A percentile compares a stretch with the other conserved stretches of the same genome.
Conservation (phyloP, 2,797 vertebrate species). For the Galagoides demidoff region DNA sequence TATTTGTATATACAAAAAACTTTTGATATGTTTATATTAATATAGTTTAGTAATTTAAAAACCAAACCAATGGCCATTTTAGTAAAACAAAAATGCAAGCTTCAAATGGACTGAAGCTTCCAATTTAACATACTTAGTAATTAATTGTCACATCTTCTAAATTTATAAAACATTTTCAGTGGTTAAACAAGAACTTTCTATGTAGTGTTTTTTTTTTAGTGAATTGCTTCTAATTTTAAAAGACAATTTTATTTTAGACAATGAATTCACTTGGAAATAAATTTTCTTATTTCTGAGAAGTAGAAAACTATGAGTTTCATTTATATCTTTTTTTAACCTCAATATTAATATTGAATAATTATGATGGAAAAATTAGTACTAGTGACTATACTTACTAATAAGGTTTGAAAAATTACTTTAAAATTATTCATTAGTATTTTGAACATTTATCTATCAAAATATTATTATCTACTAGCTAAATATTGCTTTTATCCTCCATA, state of each 20-base stretch:
- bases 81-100: slow-evolving; percentile 43
- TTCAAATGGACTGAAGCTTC: background rate
- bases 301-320: slow-evolving; percentile 11
- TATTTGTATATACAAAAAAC: background rate
- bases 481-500: slow-evolving; percentile 28
- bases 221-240: slow-evolving; percentile 59
- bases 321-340: slow-evolving; percentile 3
- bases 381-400: slow-evolving; percentile 42
- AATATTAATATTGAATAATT: slow-evolving; percentile 32
- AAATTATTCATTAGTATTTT: slow-evolving; percentile 44
- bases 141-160: slow-evolving; percentile 11
- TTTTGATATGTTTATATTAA: slow-evolving; percentile 24
- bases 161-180: slow-evolving; percentile 16
- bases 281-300: slow-evolving; percentile 49
- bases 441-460: slow-evolving; percentile 53
- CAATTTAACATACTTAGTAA: slow-evolving; percentile 29
- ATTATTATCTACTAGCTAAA: slow-evolving; percentile 12
- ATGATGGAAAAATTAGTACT: slow-evolving; percentile 48
- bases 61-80: slow-evolving; percentile 11
- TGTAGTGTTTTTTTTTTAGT: background rate
- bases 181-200: background rate
- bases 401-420: slow-evolving; percentile 19
- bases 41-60: slow-evolving; percentile 30
- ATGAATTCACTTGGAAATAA: slow-evolving; percentile 30
- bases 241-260: slow-evolving; percentile 16